A percentile compares a stretch with the other conserved stretches of the same genome.
Evolutionary conservation across 2,888 invertebrate genomes (phyloP).

Genomic region (Agrotis puta): DNA sequence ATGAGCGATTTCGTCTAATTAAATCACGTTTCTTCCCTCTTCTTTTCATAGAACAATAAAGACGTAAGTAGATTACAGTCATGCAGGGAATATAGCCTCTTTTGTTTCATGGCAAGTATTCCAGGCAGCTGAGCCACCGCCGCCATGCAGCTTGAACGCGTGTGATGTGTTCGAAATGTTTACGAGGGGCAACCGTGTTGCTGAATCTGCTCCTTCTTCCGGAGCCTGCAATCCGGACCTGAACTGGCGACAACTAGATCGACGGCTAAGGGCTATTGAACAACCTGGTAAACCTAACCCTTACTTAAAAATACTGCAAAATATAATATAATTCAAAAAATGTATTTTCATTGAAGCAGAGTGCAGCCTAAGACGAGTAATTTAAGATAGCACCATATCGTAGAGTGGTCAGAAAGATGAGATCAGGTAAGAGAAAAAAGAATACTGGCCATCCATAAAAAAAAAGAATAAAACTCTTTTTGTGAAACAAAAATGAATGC

Average conservation of each 20-base stretch:
- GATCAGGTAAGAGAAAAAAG: no score
- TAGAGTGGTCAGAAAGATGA: no score
- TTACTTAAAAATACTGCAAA: no score
- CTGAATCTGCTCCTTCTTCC: constrained; percentile 65
- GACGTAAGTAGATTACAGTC: constrained; percentile 1
- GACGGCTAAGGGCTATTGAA: constrained; percentile 93
- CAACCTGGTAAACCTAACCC: constrained; percentile 90
- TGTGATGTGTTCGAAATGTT: constrained; percentile 90
- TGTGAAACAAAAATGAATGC: neutral
- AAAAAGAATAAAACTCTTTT: neutral
- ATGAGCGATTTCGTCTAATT: neutral
- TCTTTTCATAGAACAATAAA: constrained; percentile 12
- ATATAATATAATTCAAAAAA: no score
- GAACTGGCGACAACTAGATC: constrained; percentile 91
- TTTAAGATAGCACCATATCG: no score
- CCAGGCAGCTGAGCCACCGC: constrained; percentile 69
- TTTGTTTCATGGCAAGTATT: constrained; percentile 66
- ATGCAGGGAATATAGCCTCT: constrained; percentile 26
- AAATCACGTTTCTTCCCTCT: constrained; percentile 9
- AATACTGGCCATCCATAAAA: neutral
- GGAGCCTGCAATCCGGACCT: constrained; percentile 81
- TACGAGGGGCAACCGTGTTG: constrained; percentile 67
- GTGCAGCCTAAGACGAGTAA: no score
- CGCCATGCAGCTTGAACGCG: constrained; percentile 87
- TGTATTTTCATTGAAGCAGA: no score